Percentiles rank a stretch among this genome's conserved stretches.
Conservation (phyloP, 1,140 invertebrate genomes). For the Drosophila tristis region DNA sequence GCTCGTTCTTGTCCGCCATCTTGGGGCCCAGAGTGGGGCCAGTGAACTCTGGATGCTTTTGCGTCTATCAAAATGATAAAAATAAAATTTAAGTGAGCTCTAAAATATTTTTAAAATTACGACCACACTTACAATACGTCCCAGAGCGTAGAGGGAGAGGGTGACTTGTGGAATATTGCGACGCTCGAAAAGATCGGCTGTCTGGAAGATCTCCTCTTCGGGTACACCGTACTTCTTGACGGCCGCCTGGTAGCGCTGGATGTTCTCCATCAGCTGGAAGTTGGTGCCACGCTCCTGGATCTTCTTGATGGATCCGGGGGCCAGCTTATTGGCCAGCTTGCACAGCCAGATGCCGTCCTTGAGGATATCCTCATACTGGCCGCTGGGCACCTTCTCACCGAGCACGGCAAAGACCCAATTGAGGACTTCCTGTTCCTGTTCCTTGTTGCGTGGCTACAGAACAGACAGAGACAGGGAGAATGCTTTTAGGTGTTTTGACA, state of each 20-base stretch:
- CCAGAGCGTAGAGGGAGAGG: slow-evolving; percentile 94
- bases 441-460: slow-evolving; percentile 93
- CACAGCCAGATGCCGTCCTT: slow-evolving; percentile 97
- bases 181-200: slow-evolving; percentile 97
- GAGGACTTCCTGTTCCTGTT: slow-evolving; percentile 95
- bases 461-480: slow-evolving; percentile 4
- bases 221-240: slow-evolving; percentile 97
- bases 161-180: slow-evolving; percentile 98
- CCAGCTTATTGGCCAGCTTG: slow-evolving; percentile 97
- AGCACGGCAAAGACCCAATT: slow-evolving; percentile 95
- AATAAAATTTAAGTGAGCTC: not conserved
- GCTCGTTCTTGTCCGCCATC: slow-evolving; percentile 97
- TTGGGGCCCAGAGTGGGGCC: slow-evolving; percentile 96
- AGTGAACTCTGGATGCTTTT: slow-evolving; percentile 96
- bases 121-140: slow-evolving; percentile 91
- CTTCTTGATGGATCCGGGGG: slow-evolving; percentile 97
- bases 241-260: slow-evolving; percentile 97
- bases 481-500: slow-evolving; percentile 12
- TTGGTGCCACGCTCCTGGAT: slow-evolving; percentile 98
- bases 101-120: not conserved
- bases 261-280: slow-evolving; percentile 99
- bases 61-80: slow-evolving; percentile 86
- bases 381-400: slow-evolving; percentile 93
- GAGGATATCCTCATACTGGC: slow-evolving; percentile 95
- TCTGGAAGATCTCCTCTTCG: slow-evolving; percentile 99